phyloP scores from a whole-genome alignment of 2,113 vertebrate genomes.

The Triplophysa dalaica region DNA sequence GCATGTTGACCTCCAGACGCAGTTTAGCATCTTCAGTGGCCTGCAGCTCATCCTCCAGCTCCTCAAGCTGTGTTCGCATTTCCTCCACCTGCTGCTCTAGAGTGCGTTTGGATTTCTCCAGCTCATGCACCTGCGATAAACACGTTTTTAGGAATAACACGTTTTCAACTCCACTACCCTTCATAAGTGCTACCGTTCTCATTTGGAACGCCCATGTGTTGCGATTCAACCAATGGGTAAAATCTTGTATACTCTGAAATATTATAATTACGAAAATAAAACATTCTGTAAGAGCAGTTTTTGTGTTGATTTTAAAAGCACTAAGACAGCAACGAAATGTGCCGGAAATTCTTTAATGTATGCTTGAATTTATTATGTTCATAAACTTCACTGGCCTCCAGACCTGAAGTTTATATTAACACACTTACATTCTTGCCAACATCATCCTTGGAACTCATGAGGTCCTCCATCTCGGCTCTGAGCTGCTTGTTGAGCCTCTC shows the following conservation, averaged over 20 bases:
- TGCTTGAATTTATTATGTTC: not conserved
- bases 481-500: slow-evolving; percentile 96
- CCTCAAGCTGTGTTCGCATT: slow-evolving; percentile 95
- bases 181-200: too few relatives aligned
- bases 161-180: too few relatives aligned
- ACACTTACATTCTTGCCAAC: slow-evolving; percentile 92
- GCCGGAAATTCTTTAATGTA: not conserved
- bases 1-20: slow-evolving; percentile 98
- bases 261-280: too few relatives aligned
- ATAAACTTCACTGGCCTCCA: not conserved
- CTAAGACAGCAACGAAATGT: not conserved
- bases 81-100: slow-evolving; percentile 96
- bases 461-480: slow-evolving; percentile 92
- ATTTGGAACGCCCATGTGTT: too few relatives aligned
- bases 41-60: slow-evolving; percentile 96
- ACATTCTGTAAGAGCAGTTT: not conserved
- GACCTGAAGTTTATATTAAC: not conserved
- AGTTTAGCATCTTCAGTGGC: slow-evolving; percentile 96
- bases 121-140: slow-evolving; percentile 82
- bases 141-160: not conserved
- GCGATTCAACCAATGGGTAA: too few relatives aligned
- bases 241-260: too few relatives aligned
- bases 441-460: slow-evolving; percentile 98
- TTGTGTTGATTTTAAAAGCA: not conserved
- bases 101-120: slow-evolving; percentile 95